Base-by-base conservation (phyloP, 2,888 invertebrate species). In the Suillia variegata region DNA sequence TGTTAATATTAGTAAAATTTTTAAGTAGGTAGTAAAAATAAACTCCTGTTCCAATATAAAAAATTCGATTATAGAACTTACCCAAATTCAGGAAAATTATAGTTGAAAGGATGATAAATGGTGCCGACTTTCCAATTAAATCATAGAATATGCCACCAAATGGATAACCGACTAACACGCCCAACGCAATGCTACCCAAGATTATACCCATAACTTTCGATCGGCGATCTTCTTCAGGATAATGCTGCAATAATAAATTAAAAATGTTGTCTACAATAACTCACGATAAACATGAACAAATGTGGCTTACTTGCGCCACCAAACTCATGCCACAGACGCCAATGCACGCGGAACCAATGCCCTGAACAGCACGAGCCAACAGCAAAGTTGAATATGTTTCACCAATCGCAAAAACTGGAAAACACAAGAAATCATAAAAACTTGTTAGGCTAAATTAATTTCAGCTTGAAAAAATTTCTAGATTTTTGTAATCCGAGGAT, bases 271-370 rank as follows among this genome's bases (percentile, higher is more conserved):
- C n/a, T n/a, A n/a, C 48, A 48, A 18, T 84, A n/a, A 38, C 38
- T 4, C 6, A 10, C 3, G n/a, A 82, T 62, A 86, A 85, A 34
- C 81, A 80, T 62, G 5, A n/a, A n/a, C 26, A 26, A 26, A 26
- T 85, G 84, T 20, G 42, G 68, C 70, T 67, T 68, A 76, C 75
- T 67, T 78, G 81, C 0, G 93, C 93, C 52, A 93, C 86, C 68
- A 93, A 81, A 65, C 90, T 90, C 91, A 94, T 91, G 34, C 93
- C 93, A 70, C 91, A 87, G 5, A 93, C 89, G 17, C 89, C 88
- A 59, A 91, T 88, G 67, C 91, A 90, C 1, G 93, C 89, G 1
- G 93, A 93, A 10, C 91, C 91, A 56, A 92, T 83, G 1, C 93
- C 94, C 76, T 94, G 93, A 15, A 92, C 80, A 53, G 90, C 89